Evolutionary conservation across 2,797 vertebrate species (phyloP), one percentile per base, ranked within the genome.

Genomic region (Crenichthys baileyi): DNA sequence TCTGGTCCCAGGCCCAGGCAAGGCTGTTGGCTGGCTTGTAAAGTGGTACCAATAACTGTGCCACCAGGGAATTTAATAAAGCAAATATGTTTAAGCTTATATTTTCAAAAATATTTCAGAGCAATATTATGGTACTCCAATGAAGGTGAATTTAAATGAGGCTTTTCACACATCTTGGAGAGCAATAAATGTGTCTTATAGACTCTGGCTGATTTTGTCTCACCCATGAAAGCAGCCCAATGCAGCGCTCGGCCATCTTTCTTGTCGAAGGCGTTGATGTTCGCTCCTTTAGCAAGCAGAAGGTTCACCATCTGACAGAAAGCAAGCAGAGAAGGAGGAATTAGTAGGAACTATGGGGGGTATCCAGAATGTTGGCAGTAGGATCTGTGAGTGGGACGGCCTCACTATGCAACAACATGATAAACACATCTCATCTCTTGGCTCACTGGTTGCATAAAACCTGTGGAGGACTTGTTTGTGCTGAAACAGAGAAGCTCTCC

Each of bases 221-320:
- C 93, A 99, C 98, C 98, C 97, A 97, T 97, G 87, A 97, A 99
- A 0, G 98, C 97, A 1, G 98, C 98, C 98, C 98, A 99, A 92
- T 99, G 98, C 87, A 99, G 94, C 70, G 98, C 97, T 22, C 98
- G 96, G 82, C 97, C 96, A 78, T 99, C 98, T 91, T 98, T 99
- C 96, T 99, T 99, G 91, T 99, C 98, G 48, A 98, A 99, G 58
- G 98, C 98, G 29, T 99, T 99, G 94, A 99, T 98, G 94, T 99
- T 99, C 73, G 98, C 98, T 61, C 98, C 98, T 95, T 98, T 99
- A 15, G 96, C 94, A 79, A 99, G 94, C 67, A 99, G 97, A 58
- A 99, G 94, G 84, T 93, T 98, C 76, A 99, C 97, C 98, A 99
- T 99, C 98, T 99, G 93, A 91, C 75, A 60, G 29, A 81, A 20